Conservation (phyloP, 2,797 vertebrate species). For the Hyperoplus lanceolatus region DNA sequence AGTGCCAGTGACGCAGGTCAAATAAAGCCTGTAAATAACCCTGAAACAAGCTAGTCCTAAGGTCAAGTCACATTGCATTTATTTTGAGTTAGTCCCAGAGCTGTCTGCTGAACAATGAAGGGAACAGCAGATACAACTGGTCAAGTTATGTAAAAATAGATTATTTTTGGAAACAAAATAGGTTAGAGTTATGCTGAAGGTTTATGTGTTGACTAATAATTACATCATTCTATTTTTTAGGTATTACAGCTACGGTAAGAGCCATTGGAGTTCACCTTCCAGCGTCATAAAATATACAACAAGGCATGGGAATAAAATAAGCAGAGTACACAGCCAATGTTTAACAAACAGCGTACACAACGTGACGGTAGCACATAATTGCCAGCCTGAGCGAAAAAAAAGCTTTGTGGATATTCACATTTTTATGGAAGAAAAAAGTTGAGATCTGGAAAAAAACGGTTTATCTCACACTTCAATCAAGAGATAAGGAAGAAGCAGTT, state of each 20-base stretch:
- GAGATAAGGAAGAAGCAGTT: background rate
- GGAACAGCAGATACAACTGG: constrained; percentile 35
- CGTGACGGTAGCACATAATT: background rate
- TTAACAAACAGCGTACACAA: background rate
- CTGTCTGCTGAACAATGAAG: constrained; percentile 40
- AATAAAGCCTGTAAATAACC: constrained; percentile 59
- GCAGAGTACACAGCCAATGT: background rate
- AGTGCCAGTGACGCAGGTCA: constrained; percentile 57
- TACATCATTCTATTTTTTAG: background rate
- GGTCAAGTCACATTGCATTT: constrained; percentile 75
- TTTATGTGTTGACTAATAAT: background rate
- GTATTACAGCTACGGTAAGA: background rate
- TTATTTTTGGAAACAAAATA: constrained; percentile 31
- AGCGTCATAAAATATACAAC: background rate
- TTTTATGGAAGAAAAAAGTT: constrained; percentile 6
- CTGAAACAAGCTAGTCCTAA: constrained; percentile 61
- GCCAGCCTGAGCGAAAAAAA: background rate
- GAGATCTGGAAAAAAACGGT: constrained; percentile 6
- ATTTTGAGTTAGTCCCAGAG: constrained; percentile 51
- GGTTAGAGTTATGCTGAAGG: constrained; percentile 18
- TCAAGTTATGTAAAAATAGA: constrained; percentile 39
- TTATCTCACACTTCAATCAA: constrained; percentile 32
- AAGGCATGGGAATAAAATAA: background rate
- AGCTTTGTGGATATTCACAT: background rate
- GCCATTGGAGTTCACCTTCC: background rate